Base-by-base conservation (phyloP, 2,888 invertebrate genomes). In the Spodoptera littoralis region DNA sequence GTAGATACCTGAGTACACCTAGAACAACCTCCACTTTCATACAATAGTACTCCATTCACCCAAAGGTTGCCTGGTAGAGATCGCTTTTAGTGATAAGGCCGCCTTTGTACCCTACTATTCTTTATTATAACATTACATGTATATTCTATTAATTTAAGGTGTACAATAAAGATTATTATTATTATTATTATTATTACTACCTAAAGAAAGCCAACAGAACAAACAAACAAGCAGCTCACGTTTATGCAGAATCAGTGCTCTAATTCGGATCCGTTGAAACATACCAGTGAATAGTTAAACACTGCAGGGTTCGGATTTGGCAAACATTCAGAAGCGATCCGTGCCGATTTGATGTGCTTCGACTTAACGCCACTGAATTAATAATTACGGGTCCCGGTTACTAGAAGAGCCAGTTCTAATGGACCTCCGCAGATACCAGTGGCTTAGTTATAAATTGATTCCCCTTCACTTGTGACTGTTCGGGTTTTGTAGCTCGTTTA, bases 271-370 rank as follows among this genome's bases (percentile, higher is more conserved):
- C 73, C 78, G 82, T 57, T 82, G 83, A 84, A 88, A 84, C 81
- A 79, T 80, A 73, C 66, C 79, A 72, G 76, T 88, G 84, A 86
- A 88, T 88, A 87, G 77, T 85, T 87, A 84, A 87, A 79, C 80
- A 77, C 70, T 65, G 67, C 72, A 67, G 73, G n/a, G 70, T 76
- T 75, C 75, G 76, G 81, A 85, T 87, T 86, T 84, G 83, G 85
- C 85, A 84, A 84, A 80, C 78, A 78, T 81, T 85, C 80, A 73
- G 74, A 60, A n/a, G 58, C 55, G 61, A 70, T 75, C 66, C 63
- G 61, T 63, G 60, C 60, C 57, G 42, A 52, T 52, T 55, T 59
- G 70, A 77, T 70, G 54, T 47, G 53, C 60, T 47, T 60, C 58
- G 60, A 71, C 72, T 76, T 78, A 73, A 58, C 61, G 72, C 54